Percentiles rank a stretch among this genome's conserved stretches.
These are phyloP conservation scores for Caloenas nicobarica DNA, from an alignment of 2,113 vertebrate genomes.

Conservation along the genomic window DNA sequence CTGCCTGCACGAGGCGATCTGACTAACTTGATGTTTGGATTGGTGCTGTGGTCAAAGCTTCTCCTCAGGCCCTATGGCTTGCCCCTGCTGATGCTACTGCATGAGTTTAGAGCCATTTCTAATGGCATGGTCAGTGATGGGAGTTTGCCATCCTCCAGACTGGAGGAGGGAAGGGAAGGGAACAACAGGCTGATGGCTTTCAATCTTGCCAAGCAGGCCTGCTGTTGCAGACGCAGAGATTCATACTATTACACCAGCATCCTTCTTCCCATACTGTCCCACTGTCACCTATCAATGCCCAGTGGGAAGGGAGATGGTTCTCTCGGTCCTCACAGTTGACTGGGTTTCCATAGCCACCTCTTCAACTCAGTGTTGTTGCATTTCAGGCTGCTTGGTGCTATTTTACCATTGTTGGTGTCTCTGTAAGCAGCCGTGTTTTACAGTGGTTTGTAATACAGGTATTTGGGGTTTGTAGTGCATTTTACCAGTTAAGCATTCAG, in stretches of 20 bases:
- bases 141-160: not conserved
- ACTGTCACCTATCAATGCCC: not conserved
- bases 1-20: not conserved
- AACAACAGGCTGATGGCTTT: not conserved
- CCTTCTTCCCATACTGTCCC: not conserved
- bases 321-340: accelerated
- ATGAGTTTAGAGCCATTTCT: not conserved
- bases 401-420: not conserved
- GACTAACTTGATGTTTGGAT: not conserved
- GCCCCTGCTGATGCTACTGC: not conserved
- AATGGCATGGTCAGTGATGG: accelerated
- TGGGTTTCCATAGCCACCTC: not conserved
- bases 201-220: not conserved
- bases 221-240: not conserved
- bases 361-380: not conserved
- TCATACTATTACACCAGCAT: not conserved
- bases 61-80: not conserved
- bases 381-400: constrained; percentile 39
- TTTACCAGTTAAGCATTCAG: not conserved
- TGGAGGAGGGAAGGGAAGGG: not conserved
- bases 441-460: not conserved
- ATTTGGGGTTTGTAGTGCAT: not conserved
- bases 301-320: not conserved
- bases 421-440: not conserved
- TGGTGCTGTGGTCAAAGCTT: not conserved